These are phyloP conservation scores for Drosophila macrospina DNA, from an alignment of 2,888 invertebrate genomes.

Conservation along the genomic window DNA sequence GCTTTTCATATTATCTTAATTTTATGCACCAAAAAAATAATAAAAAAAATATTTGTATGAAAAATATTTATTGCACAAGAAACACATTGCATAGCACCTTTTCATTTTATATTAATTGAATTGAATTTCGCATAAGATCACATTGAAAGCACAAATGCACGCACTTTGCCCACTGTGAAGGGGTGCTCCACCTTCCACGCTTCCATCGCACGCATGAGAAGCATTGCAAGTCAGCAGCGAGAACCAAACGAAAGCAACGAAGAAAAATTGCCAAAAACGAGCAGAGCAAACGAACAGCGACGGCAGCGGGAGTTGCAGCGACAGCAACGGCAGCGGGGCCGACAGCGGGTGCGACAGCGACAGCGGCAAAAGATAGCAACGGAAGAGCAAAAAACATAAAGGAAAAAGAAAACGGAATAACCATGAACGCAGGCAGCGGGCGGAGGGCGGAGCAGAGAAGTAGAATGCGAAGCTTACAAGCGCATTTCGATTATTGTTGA, in stretches of 20 bases:
- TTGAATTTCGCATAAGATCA: too few relatives aligned
- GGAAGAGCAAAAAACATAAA: conserved; percentile 31
- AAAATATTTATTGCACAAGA: too few relatives aligned
- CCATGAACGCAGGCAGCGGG: conserved; percentile 16
- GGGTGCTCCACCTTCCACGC: conserved; percentile 17
- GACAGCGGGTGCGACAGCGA: conserved; percentile 17
- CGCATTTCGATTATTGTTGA: conserved; percentile 81
- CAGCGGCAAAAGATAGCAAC: conserved; percentile 62
- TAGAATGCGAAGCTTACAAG: conserved; percentile 71
- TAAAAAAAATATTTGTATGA: too few relatives aligned
- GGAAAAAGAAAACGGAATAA: conserved; percentile 27
- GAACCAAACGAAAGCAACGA: conserved; percentile 63
- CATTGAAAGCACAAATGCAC: not conserved
- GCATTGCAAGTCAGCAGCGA: conserved; percentile 77
- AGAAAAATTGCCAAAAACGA: conserved; percentile 75
- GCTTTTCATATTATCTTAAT: too few relatives aligned
- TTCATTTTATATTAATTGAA: too few relatives aligned
- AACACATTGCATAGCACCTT: too few relatives aligned
- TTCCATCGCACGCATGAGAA: conserved; percentile 72
- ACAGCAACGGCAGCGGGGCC: conserved; percentile 23
- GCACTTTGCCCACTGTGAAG: conserved; percentile 12
- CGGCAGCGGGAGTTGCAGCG: conserved; percentile 26
- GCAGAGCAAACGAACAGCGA: conserved; percentile 33
- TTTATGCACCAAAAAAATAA: too few relatives aligned
- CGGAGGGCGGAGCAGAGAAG: conserved; percentile 6